Conservation (phyloP, 2,113 vertebrate genomes). For the Alethe castanea region DNA sequence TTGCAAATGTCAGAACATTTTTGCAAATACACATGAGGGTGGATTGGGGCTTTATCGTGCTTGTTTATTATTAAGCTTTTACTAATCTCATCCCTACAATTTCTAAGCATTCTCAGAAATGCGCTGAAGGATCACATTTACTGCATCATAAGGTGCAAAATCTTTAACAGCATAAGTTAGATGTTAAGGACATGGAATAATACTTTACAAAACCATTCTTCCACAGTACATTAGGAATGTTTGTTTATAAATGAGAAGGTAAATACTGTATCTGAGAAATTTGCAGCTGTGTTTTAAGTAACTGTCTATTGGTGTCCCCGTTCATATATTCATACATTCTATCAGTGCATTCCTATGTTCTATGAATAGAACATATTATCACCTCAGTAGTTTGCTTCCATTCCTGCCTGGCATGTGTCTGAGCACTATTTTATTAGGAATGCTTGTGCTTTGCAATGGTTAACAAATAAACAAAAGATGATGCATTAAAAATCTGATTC, state of each 20-base stretch:
- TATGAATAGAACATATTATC: neutral
- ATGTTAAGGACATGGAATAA: neutral
- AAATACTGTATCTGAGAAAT: conserved; percentile 1
- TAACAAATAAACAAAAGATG: conserved; percentile 48
- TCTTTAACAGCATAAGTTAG: conserved; percentile 40
- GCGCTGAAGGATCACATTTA: conserved; percentile 28
- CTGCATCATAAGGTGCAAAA: neutral
- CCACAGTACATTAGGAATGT: neutral
- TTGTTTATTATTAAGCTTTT: neutral
- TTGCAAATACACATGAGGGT: neutral
- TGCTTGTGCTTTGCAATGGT: neutral
- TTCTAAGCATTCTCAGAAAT: conserved; percentile 32
- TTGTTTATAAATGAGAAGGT: conserved; percentile 33
- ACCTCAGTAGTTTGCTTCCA: conserved; percentile 30
- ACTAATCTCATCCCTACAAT: neutral
- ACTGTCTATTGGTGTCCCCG: neutral
- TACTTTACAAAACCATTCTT: conserved; percentile 23
- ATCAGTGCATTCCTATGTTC: too few species aligned
- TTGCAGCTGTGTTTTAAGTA: conserved; percentile 29
- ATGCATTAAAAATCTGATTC: conserved; percentile 38
- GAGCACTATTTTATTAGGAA: conserved; percentile 21
- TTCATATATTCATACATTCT: too few species aligned
- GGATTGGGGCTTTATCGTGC: neutral
- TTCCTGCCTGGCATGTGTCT: conserved; percentile 10
- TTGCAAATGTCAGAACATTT: too few species aligned